Evolutionary conservation across 1,140 invertebrate species (phyloP).

Genomic region (Drosophila lacertosa): DNA sequence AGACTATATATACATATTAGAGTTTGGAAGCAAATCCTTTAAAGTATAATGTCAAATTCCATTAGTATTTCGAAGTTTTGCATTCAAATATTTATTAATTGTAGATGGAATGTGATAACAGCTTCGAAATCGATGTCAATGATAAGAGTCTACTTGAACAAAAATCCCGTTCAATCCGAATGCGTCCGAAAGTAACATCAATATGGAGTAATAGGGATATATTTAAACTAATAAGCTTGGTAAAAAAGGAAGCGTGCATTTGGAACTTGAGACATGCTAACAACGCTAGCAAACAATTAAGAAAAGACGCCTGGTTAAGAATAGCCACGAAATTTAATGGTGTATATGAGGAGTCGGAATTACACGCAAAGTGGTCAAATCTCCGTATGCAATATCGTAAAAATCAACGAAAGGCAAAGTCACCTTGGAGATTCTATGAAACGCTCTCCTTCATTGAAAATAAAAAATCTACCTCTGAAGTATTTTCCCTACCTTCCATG

Average conservation of each 20-base stretch:
- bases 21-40: no score
- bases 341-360: not conserved
- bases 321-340: not conserved
- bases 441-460: not conserved
- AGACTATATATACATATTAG: no score
- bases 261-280: not conserved
- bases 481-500: not conserved
- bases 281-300: not conserved
- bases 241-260: constrained; percentile 5
- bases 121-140: no score
- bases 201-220: not conserved
- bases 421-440: constrained; percentile 6
- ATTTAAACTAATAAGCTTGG: not conserved
- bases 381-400: not conserved
- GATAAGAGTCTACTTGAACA: no score
- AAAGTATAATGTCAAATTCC: no score
- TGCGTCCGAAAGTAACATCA: constrained; percentile 5
- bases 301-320: constrained; percentile 5
- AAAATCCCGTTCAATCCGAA: no score
- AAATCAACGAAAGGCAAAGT: not conserved
- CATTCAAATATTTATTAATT: no score
- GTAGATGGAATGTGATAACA: no score
- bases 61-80: no score
- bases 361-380: constrained; percentile 9
- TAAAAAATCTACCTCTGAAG: not conserved